Base-by-base conservation (phyloP, 2,888 invertebrate genomes). In the Caenorhabditis sinica region DNA sequence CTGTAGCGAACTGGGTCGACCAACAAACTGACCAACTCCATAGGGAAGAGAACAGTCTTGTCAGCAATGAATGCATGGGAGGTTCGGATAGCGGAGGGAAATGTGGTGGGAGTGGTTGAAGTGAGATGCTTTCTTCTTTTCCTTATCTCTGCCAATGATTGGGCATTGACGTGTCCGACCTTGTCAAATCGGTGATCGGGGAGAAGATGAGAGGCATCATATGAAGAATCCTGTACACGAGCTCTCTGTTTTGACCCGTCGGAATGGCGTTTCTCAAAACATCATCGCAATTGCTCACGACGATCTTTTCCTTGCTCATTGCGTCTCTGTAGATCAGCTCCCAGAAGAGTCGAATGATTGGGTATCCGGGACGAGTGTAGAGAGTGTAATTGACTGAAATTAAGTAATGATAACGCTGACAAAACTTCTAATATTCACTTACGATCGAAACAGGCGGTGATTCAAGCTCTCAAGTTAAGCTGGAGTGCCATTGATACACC, bases 331-430 rank as follows among this genome's bases (percentile, higher is more conserved):
- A 6, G 25, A 45, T 40, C 13, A 75, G 8, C 28, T 76, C 76
- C n/a, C 60, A 43, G 49, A 76, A 33, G 0, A 76, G 76, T 3
- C 76, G 68, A 13, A 76, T 30, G 17, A 76, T 20, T 25, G 76
- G 76, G 15, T 76, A 76, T 20, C 68, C 60, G 0, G 76, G 60
- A 9, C 66, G 43, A 1, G 49, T 51, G 76, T 69, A 76, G n/a
- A 76, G 30, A 1, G 76, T 69, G 51, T 76, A 68, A 15, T 6
- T 4, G 6, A 68, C 65, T 65, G 65, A 65, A 65, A 65, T 20
- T 20, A 6, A 20, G 20, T 8, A 20, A 2, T 5, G 20, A 20
- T 49, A 20, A 49, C 6, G 13, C 40, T 40, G 6, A 11, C 11
- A 40, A 40, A 11, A 36, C 40, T 11, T 40, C 13, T 11, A 11